Base-by-base conservation (phyloP, 2,797 vertebrate genomes). In the Myiotriccus ornatus region DNA sequence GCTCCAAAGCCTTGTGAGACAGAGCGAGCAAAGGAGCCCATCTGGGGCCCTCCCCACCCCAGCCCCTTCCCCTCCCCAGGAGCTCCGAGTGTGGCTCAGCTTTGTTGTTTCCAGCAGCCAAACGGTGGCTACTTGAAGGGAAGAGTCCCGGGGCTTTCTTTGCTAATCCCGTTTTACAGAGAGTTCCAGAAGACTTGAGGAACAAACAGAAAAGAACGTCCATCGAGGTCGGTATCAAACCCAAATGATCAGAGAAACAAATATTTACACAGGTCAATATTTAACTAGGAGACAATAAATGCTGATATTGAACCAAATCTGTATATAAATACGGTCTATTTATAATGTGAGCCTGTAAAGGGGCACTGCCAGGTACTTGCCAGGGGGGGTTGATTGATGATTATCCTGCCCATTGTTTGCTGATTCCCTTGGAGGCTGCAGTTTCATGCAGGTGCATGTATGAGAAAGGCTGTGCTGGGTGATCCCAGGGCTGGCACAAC, bases 211-310 rank as follows among this genome's bases (percentile, higher is more conserved):
- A 87, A 95, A 95, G 79, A 95, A 93, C 92, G 92, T 95, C 49
- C 59, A 87, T 95, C 11, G 91, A 93, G 96, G 93, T 94, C 86
- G 92, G 91, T 97, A 96, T 95, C 96, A 96, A 96, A 97, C 57
- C 95, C 94, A 95, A 96, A 95, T 92, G 90, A 97, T 96, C 97
- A 91, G 88, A 93, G 96, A 90, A 77, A 94, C 96, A 96, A 96
- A 96, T 97, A 97, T 97, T 97, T 96, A 94, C 96, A 47, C 87
- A 74, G 71, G 97, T 97, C 97, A 97, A 97, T 97, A 96, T 97
- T 97, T 97, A 96, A 97, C 97, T 90, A 96, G 91, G 88, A 95
- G 86, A 96, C 96, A 97, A 97, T 97, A 97, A 97, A 97, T 74
- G 93, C 87, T 95, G 96, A 96, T 97, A 96, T 95, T 95, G 95